Evolutionary conservation across 2,888 invertebrate genomes (phyloP).

Genomic region (Busseola fusca): DNA sequence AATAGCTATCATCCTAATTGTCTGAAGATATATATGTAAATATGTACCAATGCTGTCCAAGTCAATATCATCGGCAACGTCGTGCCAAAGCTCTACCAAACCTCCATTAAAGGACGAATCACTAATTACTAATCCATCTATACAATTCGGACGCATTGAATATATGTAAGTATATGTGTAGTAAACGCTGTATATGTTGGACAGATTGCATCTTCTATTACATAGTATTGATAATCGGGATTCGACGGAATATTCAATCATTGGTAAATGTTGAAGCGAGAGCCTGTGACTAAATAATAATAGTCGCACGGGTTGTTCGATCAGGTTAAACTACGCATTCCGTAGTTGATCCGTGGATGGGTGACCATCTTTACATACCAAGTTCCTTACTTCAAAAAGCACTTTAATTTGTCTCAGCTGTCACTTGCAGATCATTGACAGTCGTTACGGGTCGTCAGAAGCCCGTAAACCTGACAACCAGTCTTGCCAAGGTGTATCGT

Average conservation of each 20-base stretch:
- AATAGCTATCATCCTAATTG: conserved; percentile 23
- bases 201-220: conserved; percentile 49
- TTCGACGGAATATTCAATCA: conserved; percentile 12
- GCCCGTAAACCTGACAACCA: background rate
- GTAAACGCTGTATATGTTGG: conserved; percentile 1
- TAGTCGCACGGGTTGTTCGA: background rate
- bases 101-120: conserved; percentile 43
- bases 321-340: background rate
- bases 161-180: background rate
- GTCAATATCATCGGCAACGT: background rate
- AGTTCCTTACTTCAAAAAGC: background rate
- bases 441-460: background rate
- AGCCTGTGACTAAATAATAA: background rate
- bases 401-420: background rate
- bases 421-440: background rate
- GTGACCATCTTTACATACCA: background rate
- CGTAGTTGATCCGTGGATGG: background rate
- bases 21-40: background rate
- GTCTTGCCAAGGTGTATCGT: background rate
- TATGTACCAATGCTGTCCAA: background rate
- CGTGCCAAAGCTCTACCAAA: conserved; percentile 29
- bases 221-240: conserved; percentile 25
- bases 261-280: background rate
- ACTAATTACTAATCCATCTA: conserved; percentile 55
- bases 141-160: conserved; percentile 39